Percentiles rank a stretch among this genome's conserved stretches.
Conservation (phyloP, 92 coral and sea anemone species). For the Phymanthus crucifer region DNA sequence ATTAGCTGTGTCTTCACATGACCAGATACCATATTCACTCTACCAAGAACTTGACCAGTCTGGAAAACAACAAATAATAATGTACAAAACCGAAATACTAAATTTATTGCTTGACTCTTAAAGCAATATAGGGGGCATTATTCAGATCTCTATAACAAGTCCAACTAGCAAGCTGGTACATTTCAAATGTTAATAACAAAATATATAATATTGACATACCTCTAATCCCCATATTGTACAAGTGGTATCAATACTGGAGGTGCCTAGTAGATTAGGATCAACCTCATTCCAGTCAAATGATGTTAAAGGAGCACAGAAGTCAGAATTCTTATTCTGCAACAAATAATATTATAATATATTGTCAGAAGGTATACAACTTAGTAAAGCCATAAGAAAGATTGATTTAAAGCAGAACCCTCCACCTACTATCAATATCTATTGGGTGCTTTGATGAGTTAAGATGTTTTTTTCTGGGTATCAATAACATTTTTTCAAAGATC, state of each 20-base stretch:
- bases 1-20: constrained; percentile 96
- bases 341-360: too few species aligned
- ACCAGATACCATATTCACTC: constrained; percentile 98
- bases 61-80: constrained; percentile 7
- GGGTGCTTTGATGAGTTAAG: too few species aligned
- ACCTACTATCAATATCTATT: too few species aligned
- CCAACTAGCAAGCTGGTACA: too few species aligned
- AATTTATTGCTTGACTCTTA: too few species aligned
- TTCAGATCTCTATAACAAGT: too few species aligned
- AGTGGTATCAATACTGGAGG: constrained; percentile 98
- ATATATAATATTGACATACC: constrained; percentile 43
- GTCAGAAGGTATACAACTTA: too few species aligned
- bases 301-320: constrained; percentile 98
- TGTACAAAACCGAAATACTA: neutral
- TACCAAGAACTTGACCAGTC: constrained; percentile 99
- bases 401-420: too few species aligned
- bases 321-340: constrained; percentile 92
- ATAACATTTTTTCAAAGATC: neutral
- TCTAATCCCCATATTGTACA: constrained; percentile 99
- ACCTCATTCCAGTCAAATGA: constrained; percentile 99
- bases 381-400: too few species aligned
- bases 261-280: constrained; percentile 91
- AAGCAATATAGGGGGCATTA: too few species aligned
- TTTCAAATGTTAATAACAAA: neutral
- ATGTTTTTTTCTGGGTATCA: neutral